Percentiles rank a stretch among this genome's conserved stretches.
Evolutionary conservation across 2,888 invertebrate species (phyloP).

Genomic region (Drosophila falleni): DNA sequence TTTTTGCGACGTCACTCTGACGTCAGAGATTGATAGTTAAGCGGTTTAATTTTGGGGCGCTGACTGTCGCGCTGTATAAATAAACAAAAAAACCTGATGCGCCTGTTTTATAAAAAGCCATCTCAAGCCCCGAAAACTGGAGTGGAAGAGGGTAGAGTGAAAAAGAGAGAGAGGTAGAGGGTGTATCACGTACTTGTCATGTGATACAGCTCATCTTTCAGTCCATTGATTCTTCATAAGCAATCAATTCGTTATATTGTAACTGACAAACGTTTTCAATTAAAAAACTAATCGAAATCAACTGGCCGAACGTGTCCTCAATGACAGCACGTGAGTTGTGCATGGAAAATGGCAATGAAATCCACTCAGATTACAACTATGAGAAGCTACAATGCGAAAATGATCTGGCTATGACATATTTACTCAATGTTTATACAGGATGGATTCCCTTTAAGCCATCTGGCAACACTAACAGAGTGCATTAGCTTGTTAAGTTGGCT

Average conservation of each 20-base stretch:
- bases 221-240: slow-evolving; percentile 28
- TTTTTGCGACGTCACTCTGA: slow-evolving; percentile 43
- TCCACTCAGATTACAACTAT: neutral
- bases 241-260: slow-evolving; percentile 17
- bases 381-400: neutral
- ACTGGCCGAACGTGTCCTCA: slow-evolving; percentile 24
- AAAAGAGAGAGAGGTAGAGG: neutral
- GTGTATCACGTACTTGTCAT: slow-evolving; percentile 39
- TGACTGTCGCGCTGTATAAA: slow-evolving; percentile 33
- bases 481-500: slow-evolving; percentile 4
- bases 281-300: slow-evolving; percentile 27
- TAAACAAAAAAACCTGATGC: slow-evolving; percentile 48
- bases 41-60: slow-evolving; percentile 10
- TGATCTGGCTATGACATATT: neutral
- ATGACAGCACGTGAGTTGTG: slow-evolving; percentile 34
- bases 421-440: neutral
- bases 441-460: neutral
- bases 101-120: slow-evolving; percentile 17
- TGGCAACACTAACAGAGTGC: neutral
- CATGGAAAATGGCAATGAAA: slow-evolving; percentile 34
- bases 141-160: neutral
- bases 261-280: slow-evolving; percentile 25
- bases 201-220: slow-evolving; percentile 41
- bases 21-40: slow-evolving; percentile 35
- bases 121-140: neutral